Conservation (phyloP, 1,140 invertebrate species). For the Pissodes strobi region DNA sequence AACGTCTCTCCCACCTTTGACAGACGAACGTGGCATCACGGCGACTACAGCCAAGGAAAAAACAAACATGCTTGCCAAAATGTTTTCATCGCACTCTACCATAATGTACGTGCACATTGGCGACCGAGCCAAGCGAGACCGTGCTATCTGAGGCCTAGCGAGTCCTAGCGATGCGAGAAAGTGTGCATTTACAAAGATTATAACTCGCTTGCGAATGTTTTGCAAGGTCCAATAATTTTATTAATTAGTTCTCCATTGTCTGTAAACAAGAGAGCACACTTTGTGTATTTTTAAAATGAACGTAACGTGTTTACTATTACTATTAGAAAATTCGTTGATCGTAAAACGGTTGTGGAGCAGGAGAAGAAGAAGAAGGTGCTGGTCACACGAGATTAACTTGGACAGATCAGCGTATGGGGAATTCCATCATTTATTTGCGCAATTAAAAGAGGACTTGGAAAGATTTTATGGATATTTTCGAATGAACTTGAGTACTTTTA, state of each 20-base stretch:
- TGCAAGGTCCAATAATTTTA: neutral
- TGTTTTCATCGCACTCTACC: too few species aligned
- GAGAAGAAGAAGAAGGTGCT: constrained; percentile 9
- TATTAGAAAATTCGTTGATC: constrained; percentile 4
- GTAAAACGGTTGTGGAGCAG: neutral
- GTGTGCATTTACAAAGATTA: neutral
- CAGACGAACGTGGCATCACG: too few species aligned
- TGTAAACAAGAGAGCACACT: neutral
- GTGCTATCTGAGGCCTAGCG: too few species aligned
- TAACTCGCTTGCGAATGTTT: neutral
- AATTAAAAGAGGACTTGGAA: neutral
- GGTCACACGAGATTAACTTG: constrained; percentile 9
- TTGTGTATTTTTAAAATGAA: constrained; percentile 2
- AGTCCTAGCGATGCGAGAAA: neutral
- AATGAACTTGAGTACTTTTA: constrained; percentile 1
- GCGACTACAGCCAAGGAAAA: too few species aligned
- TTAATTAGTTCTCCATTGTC: neutral
- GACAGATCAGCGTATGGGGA: constrained; percentile 2
- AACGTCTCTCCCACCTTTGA: too few species aligned
- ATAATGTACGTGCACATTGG: too few species aligned
- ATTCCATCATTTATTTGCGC: constrained; percentile 6
- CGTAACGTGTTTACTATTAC: neutral
- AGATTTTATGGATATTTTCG: neutral
- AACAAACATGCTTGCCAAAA: too few species aligned
- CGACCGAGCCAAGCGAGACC: too few species aligned